Evolutionary conservation across 2,888 invertebrate species (phyloP).

Genomic region (Macrosoma leucophasiata): DNA sequence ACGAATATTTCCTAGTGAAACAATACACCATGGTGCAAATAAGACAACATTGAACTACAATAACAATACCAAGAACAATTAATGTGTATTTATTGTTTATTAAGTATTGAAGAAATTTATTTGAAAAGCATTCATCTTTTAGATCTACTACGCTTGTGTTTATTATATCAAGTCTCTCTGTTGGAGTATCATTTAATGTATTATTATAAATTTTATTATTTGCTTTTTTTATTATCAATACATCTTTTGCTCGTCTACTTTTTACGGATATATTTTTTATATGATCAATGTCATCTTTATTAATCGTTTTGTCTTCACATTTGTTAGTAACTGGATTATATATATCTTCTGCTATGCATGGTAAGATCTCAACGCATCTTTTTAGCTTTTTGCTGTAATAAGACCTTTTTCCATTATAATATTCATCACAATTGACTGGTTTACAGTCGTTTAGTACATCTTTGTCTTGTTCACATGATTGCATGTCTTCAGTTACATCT

Average conservation of each 20-base stretch:
- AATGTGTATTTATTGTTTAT: slow-evolving; percentile 35
- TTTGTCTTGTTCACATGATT: slow-evolving; percentile 43
- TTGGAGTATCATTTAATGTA: slow-evolving; percentile 9
- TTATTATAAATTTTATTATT: slow-evolving; percentile 19
- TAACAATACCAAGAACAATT: slow-evolving; percentile 32
- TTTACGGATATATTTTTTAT: slow-evolving; percentile 32
- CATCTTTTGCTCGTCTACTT: slow-evolving; percentile 36
- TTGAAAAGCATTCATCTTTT: slow-evolving; percentile 8
- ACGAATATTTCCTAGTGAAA: slow-evolving; percentile 33
- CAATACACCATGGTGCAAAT: slow-evolving; percentile 47
- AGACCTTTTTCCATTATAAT: slow-evolving; percentile 49
- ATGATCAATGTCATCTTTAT: slow-evolving; percentile 39
- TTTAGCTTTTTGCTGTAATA: slow-evolving; percentile 36
- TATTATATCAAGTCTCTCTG: slow-evolving; percentile 8
- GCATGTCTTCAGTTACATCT: slow-evolving; percentile 25
- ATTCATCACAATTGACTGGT: slow-evolving; percentile 51
- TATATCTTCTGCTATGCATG: slow-evolving; percentile 34
- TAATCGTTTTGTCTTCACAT: slow-evolving; percentile 36
- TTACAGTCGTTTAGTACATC: slow-evolving; percentile 52
- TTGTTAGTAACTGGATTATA: slow-evolving; percentile 45
- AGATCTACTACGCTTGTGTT: not conserved
- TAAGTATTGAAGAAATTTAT: slow-evolving; percentile 20
- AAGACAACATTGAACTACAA: slow-evolving; percentile 44
- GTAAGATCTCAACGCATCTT: slow-evolving; percentile 38
- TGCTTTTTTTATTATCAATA: slow-evolving; percentile 35